phyloP scores from a whole-genome alignment of 30 jellyfish, hydroid and myxozoan species.

The Chrysaora quinquecirrha region DNA sequence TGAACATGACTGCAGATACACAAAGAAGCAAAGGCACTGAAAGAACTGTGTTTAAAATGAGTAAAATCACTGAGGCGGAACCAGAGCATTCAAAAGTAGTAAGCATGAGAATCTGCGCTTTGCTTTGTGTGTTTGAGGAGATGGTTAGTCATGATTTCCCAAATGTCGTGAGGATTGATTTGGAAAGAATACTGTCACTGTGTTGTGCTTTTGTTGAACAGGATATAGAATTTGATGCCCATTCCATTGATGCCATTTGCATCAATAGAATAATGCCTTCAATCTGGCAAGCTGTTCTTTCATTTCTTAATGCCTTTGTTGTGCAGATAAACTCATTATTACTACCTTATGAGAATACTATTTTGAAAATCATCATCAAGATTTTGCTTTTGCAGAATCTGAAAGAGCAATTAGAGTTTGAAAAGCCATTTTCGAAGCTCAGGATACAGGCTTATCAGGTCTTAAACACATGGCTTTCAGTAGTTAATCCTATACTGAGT shows the following conservation, averaged over 20 bases:
- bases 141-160: slow-evolving; percentile 37
- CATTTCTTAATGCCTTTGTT: slow-evolving; percentile 20
- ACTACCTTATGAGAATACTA: slow-evolving; percentile 30
- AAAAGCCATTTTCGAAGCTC: slow-evolving; percentile 2
- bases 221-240: background rate
- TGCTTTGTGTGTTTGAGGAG: slow-evolving; percentile 27
- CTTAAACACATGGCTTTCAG: slow-evolving; percentile 29
- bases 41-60: slow-evolving; percentile 4
- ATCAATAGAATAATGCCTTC: slow-evolving; percentile 22
- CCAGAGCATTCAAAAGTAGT: slow-evolving; percentile 36
- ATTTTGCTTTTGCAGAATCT: background rate
- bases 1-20: background rate
- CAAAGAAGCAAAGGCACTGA: background rate
- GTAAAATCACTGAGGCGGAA: slow-evolving; percentile 20
- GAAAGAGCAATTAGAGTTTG: background rate
- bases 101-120: slow-evolving; percentile 5
- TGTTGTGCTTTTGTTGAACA: slow-evolving; percentile 14
- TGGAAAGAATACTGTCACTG: background rate
- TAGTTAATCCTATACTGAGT: background rate
- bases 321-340: slow-evolving; percentile 28
- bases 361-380: background rate
- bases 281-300: slow-evolving; percentile 19
- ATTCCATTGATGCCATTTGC: slow-evolving; percentile 40
- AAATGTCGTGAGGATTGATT: background rate
- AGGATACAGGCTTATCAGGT: slow-evolving; percentile 34